Percentiles rank a stretch among this genome's conserved stretches.
Conservation (phyloP, 1,140 invertebrate species). For the Araneus ventricosus region DNA sequence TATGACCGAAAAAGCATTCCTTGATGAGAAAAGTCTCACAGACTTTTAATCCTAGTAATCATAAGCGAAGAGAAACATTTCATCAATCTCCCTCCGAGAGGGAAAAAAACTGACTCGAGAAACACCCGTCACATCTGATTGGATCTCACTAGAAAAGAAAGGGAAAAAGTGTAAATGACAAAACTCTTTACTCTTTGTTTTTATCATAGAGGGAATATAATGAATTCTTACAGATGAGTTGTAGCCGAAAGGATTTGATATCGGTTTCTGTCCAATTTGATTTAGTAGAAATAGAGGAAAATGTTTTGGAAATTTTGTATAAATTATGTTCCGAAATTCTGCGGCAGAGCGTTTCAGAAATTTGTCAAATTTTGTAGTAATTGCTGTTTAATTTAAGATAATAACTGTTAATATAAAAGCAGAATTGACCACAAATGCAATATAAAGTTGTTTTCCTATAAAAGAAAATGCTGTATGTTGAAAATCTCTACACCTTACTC, state of each 20-base stretch:
- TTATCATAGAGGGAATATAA: background rate
- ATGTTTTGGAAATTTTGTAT: no score
- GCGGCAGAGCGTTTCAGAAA: no score
- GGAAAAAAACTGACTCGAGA: background rate
- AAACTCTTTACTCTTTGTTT: background rate
- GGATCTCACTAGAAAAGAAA: background rate
- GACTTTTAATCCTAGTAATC: conserved; percentile 51
- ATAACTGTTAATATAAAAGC: no score
- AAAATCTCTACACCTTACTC: no score
- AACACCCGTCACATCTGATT: background rate
- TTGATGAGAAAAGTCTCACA: conserved; percentile 40
- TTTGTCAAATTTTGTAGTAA: no score
- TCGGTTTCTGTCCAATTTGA: background rate
- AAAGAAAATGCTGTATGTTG: no score
- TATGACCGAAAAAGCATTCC: background rate
- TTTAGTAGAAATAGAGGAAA: background rate
- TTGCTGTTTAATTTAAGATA: no score
- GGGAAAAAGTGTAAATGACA: background rate
- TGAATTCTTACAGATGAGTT: conserved; percentile 20
- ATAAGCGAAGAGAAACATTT: conserved; percentile 44
- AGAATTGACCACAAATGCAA: no score
- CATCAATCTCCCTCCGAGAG: conserved; percentile 41
- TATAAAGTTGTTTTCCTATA: no score
- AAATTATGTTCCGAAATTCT: no score
- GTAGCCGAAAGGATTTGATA: background rate